Evolutionary conservation across 2,797 vertebrate species (phyloP), one percentile per base, ranked within the genome.

Genomic region (Margarornis squamiger): DNA sequence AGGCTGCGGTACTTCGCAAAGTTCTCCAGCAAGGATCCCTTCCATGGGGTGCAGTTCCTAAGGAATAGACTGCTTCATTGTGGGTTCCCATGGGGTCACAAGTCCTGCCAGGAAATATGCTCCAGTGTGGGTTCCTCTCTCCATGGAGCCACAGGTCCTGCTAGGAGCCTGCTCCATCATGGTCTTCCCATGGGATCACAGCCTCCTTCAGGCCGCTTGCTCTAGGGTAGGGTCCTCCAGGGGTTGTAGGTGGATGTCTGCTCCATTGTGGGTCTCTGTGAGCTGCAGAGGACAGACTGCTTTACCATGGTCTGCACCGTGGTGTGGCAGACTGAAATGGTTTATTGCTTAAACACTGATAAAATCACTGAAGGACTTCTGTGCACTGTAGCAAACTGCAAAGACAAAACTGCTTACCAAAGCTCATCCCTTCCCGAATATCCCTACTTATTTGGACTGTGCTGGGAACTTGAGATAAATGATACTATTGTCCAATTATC

Each of bases 151-250:
- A 21, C 0, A 1, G 17, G 20, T 52, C 27, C 49, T 46, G 10
- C 22, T 27, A 23, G 38, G 16, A 62, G 2, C 7, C 52, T 67
- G 38, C 27, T 48, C 43, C 36, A 49, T 22, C 0, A 0, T 1
- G 14, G 54, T 6, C 14, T 70, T 74, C 21, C 7, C 24, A 7
- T 9, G 8, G 45, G 16, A 9, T 77, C 38, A 57, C 11, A 23
- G 12, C 15, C 14, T 45, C 5, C 11, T 80, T 65, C 8, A 43
- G n/a, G 12, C 10, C 17, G 13, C 4, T 13, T 58, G 17, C 49
- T 73, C 11, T 22, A 13, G 12, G 9, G 2, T 52, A 27, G 12
- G 27, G 7, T 52, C 18, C 8, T 58, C 20, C 32, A 52, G 6
- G 7, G 49, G 18, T n/a, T 77, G 13, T 14, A 65, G 38, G 17